These are phyloP conservation scores for Chromis chromis DNA, from an alignment of 2,797 vertebrate genomes.

Conservation along the genomic window DNA sequence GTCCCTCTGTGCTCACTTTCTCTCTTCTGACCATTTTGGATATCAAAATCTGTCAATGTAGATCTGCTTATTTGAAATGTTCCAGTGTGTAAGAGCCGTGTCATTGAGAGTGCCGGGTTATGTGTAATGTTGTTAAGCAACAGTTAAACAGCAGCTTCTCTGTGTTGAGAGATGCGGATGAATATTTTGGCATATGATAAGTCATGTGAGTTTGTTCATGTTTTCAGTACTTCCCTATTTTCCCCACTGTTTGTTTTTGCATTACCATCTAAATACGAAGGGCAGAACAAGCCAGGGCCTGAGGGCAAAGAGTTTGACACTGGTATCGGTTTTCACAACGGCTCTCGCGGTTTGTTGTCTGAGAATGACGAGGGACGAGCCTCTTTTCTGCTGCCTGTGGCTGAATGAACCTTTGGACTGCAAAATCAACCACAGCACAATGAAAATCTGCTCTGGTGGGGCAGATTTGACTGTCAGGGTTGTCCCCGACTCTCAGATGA, in stretches of 20 bases:
- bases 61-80: constrained; percentile 13
- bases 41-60: neutral
- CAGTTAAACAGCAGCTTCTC: constrained; percentile 13
- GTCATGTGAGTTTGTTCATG: constrained; percentile 22
- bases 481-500: constrained; percentile 40
- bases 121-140: constrained; percentile 32
- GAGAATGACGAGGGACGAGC: constrained; percentile 12
- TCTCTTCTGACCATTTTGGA: no score
- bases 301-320: constrained; percentile 35
- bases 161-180: constrained; percentile 8
- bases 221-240: constrained; percentile 30
- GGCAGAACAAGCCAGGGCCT: constrained; percentile 7
- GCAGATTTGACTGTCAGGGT: constrained; percentile 34
- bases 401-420: constrained; percentile 31
- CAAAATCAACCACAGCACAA: constrained; percentile 24
- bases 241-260: constrained; percentile 14
- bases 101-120: constrained; percentile 14
- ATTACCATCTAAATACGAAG: constrained; percentile 22
- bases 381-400: constrained; percentile 40
- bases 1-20: no score
- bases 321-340: constrained; percentile 35
- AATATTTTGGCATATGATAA: constrained; percentile 26
- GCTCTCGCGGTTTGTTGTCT: constrained; percentile 31
- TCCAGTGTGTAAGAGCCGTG: neutral
- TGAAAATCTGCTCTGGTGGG: constrained; percentile 30